Percentiles rank a stretch among this genome's conserved stretches.
These are phyloP conservation scores for Stichodactyla mertensii DNA, from an alignment of 64 coral and sea anemone species.

Conservation along the genomic window DNA sequence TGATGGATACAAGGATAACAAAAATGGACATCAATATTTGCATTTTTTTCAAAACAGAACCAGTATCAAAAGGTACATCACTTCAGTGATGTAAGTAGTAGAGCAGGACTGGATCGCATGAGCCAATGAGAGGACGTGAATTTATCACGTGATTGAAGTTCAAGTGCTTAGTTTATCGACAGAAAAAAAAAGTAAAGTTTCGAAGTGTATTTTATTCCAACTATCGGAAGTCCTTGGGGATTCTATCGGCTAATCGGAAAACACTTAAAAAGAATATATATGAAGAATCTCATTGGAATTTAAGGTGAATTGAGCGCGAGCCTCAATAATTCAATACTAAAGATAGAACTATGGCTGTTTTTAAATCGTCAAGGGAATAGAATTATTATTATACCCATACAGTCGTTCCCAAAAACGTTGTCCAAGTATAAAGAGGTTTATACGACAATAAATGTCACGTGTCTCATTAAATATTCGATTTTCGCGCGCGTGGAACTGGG, in stretches of 20 bases:
- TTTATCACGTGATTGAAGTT: background rate
- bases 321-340: too few species aligned
- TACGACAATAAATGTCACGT: too few species aligned
- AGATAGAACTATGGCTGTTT: too few species aligned
- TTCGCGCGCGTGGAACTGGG: too few species aligned
- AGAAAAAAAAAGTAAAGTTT: background rate
- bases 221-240: background rate
- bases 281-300: background rate
- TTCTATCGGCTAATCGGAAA: background rate
- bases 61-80: background rate
- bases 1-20: background rate
- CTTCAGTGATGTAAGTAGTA: background rate
- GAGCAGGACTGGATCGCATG: background rate
- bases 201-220: background rate
- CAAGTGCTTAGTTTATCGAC: background rate
- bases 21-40: background rate
- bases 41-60: background rate
- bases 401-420: too few species aligned
- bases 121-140: background rate
- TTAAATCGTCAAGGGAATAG: too few species aligned
- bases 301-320: too few species aligned
- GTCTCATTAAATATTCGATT: too few species aligned
- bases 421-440: too few species aligned
- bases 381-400: too few species aligned
- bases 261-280: background rate